Percentiles rank a stretch among this genome's conserved stretches.
Conservation (phyloP, 2,797 vertebrate genomes). For the Hirundo rustica region DNA sequence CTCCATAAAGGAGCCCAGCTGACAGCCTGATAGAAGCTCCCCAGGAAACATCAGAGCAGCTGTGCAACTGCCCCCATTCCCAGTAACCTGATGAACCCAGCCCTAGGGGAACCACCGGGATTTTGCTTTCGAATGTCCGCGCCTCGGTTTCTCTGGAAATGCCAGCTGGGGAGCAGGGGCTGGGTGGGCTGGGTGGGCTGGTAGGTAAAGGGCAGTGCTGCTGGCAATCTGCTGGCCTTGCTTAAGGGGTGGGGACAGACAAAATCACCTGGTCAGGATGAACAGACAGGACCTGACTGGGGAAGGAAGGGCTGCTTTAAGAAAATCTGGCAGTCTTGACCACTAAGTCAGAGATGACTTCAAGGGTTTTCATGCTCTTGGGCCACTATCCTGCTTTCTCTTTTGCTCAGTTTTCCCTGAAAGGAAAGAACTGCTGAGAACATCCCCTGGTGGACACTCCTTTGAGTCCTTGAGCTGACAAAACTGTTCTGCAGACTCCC, state of each 20-base stretch:
- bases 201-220: background rate
- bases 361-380: background rate
- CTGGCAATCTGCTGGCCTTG: background rate
- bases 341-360: background rate
- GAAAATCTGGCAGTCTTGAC: background rate
- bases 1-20: background rate
- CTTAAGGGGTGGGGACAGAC: background rate
- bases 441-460: background rate
- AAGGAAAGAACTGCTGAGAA: background rate
- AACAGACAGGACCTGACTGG: background rate
- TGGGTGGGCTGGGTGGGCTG: background rate
- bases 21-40: background rate
- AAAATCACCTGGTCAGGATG: background rate
- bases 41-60: background rate
- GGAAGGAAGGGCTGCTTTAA: background rate
- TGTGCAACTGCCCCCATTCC: background rate
- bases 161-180: conserved; percentile 21
- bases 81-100: background rate
- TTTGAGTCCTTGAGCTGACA: background rate
- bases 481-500: background rate
- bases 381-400: background rate
- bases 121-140: background rate
- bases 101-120: background rate
- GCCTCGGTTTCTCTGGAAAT: background rate
- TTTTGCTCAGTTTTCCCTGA: background rate